Conservation (phyloP, 2,113 vertebrate species). For the Thamnophis sirtalis region DNA sequence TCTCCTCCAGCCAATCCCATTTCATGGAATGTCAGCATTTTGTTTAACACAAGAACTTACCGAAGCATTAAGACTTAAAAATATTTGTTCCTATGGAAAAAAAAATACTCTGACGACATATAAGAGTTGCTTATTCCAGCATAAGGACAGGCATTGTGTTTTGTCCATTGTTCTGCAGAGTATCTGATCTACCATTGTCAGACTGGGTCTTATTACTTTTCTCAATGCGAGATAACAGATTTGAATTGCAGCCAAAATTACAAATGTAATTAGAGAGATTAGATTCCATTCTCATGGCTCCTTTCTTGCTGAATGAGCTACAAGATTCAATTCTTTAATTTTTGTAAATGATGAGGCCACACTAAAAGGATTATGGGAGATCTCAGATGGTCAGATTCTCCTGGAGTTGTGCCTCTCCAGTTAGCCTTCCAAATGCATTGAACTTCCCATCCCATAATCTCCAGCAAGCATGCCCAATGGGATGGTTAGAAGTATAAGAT, state of each 20-base stretch:
- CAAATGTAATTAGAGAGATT: not conserved
- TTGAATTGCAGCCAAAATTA: constrained; percentile 8
- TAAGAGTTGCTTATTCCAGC: not conserved
- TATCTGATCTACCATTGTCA: constrained; percentile 12
- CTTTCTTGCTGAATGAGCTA: not conserved
- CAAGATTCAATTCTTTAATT: not conserved
- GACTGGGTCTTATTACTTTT: not conserved
- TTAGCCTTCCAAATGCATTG: not conserved
- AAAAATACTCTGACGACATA: not conserved
- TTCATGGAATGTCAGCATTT: not conserved
- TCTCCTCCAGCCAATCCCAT: not conserved
- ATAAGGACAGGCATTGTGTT: not conserved
- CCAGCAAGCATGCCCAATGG: not conserved
- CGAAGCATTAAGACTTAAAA: not conserved
- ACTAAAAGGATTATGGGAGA: not conserved
- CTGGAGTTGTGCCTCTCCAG: not conserved
- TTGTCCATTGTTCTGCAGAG: constrained; percentile 1
- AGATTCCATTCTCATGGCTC: constrained; percentile 10
- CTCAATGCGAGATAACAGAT: not conserved
- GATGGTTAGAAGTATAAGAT: not conserved
- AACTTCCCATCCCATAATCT: not conserved
- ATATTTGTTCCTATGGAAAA: not conserved
- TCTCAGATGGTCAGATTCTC: not conserved
- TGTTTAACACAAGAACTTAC: not conserved
- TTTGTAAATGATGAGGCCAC: not conserved